phyloP scores from a whole-genome alignment of 2,113 vertebrate species.

The Passer domesticus region DNA sequence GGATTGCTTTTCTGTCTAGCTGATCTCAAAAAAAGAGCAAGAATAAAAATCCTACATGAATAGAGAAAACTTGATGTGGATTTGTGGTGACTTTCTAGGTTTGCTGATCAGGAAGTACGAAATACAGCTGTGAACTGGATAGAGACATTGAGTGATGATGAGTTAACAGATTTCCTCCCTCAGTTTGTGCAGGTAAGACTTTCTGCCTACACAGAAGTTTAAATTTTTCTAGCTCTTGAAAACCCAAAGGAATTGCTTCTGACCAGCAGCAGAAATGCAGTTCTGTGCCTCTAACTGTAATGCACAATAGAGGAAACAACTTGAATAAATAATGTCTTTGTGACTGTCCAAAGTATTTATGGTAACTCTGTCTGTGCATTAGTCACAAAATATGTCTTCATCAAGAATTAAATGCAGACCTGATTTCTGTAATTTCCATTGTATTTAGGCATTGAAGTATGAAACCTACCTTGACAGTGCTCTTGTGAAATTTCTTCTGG shows the following conservation, averaged over 20 bases:
- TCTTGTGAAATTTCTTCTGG: slow-evolving; percentile 88
- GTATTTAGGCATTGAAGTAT: slow-evolving; percentile 88
- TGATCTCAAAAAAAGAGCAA: neutral
- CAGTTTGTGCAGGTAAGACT: slow-evolving; percentile 91
- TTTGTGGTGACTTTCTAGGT: slow-evolving; percentile 75
- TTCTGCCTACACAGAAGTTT: neutral
- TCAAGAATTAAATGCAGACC: neutral
- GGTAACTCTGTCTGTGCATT: neutral
- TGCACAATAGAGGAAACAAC: neutral
- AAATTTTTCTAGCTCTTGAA: neutral
- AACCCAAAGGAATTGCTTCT: neutral
- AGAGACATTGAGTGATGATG: slow-evolving; percentile 88
- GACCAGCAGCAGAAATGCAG: neutral
- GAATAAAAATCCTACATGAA: neutral
- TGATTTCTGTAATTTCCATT: neutral
- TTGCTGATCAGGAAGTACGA: slow-evolving; percentile 93
- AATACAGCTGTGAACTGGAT: slow-evolving; percentile 90
- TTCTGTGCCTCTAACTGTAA: neutral
- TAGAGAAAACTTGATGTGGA: neutral
- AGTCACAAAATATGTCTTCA: neutral
- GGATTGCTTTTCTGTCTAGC: neutral
- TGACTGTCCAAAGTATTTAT: neutral
- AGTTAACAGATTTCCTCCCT: slow-evolving; percentile 91
- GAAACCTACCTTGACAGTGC: slow-evolving; percentile 92
- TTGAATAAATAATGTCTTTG: neutral